These are phyloP conservation scores for Lichenostomus cassidix DNA, from an alignment of 2,113 vertebrate genomes.

Conservation along the genomic window DNA sequence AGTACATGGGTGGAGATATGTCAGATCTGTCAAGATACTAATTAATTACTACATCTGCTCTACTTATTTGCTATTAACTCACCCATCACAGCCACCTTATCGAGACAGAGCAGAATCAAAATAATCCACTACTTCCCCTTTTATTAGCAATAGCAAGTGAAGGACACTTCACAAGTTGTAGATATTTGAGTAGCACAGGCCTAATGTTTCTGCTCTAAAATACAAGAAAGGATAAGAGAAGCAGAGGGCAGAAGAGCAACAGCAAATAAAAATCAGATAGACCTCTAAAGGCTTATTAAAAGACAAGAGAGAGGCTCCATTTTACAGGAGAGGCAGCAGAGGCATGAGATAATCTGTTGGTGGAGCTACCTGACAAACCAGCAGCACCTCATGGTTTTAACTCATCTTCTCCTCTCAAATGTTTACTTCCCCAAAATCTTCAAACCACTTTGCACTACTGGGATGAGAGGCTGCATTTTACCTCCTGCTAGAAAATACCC, in stretches of 20 bases:
- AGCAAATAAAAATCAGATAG: neutral
- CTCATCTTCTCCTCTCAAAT: neutral
- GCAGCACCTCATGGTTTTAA: neutral
- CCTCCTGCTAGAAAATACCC: neutral
- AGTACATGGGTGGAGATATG: slow-evolving; percentile 23
- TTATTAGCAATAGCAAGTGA: neutral
- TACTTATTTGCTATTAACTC: slow-evolving; percentile 19
- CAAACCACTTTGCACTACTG: neutral
- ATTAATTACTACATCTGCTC: slow-evolving; percentile 35
- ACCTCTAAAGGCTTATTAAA: neutral
- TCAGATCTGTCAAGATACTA: neutral
- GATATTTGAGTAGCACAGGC: neutral
- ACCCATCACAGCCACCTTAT: slow-evolving; percentile 3
- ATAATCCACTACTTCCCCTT: neutral
- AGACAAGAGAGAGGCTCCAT: neutral
- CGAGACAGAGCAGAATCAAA: neutral
- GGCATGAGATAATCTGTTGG: neutral
- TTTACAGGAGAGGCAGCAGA: neutral
- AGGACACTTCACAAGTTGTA: neutral
- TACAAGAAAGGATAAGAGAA: neutral
- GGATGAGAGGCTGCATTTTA: neutral
- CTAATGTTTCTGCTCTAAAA: neutral
- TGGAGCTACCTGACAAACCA: neutral
- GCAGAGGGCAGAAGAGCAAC: neutral
- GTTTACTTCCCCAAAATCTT: neutral